A percentile compares a stretch with the other conserved stretches of the same genome.
These are phyloP conservation scores for Drosophila atroscutellata DNA, from an alignment of 2,888 invertebrate genomes.

Conservation along the genomic window DNA sequence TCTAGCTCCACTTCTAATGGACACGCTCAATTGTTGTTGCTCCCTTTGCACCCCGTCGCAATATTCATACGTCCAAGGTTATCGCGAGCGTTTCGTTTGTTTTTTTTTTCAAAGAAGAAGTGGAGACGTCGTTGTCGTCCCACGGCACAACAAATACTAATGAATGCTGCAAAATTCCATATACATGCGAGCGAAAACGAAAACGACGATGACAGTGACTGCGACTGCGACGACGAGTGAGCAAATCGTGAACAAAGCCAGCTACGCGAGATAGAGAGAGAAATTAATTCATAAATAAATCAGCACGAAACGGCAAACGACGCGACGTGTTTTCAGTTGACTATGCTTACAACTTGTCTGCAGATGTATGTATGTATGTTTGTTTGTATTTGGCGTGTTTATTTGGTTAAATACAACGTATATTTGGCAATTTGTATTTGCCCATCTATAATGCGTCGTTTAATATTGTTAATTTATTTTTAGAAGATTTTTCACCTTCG, in stretches of 20 bases:
- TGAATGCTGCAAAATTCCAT: slow-evolving; percentile 69
- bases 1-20: slow-evolving; percentile 45
- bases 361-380: slow-evolving; percentile 31
- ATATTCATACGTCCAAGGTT: slow-evolving; percentile 63
- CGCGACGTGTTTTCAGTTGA: slow-evolving; percentile 57
- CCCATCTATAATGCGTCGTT: slow-evolving; percentile 47
- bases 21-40: slow-evolving; percentile 34
- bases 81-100: slow-evolving; percentile 26
- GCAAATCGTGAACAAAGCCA: slow-evolving; percentile 58
- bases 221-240: slow-evolving; percentile 16
- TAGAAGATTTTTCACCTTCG: slow-evolving; percentile 60
- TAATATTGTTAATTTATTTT: slow-evolving; percentile 56
- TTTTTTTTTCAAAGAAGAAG: slow-evolving; percentile 20
- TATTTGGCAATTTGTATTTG: slow-evolving; percentile 50
- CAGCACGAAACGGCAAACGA: slow-evolving; percentile 55
- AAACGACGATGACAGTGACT: slow-evolving; percentile 15
- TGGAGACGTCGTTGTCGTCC: slow-evolving; percentile 68
- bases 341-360: slow-evolving; percentile 53
- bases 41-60: slow-evolving; percentile 28
- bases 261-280: slow-evolving; percentile 64
- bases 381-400: slow-evolving; percentile 47
- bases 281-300: slow-evolving; percentile 78
- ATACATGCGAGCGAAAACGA: slow-evolving; percentile 40
- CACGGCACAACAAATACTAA: slow-evolving; percentile 65
- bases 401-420: slow-evolving; percentile 44